Evolutionary conservation across 2,888 invertebrate genomes (phyloP).

Genomic region (Bembecia ichneumoniformis): DNA sequence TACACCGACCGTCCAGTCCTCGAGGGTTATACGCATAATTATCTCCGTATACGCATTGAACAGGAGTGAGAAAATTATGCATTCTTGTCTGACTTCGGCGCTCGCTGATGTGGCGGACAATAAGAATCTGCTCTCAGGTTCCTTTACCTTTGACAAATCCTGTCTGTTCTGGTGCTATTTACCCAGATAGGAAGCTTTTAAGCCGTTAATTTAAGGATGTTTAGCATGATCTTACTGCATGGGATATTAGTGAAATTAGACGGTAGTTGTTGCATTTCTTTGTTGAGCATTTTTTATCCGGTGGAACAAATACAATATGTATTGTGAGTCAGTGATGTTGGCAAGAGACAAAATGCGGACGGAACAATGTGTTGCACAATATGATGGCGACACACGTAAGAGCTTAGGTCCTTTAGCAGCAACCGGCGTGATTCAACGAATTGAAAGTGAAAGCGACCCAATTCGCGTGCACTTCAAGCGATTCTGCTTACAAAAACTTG

Average conservation of each 20-base stretch:
- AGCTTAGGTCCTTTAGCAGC: constrained; percentile 49
- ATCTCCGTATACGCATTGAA: constrained; percentile 10
- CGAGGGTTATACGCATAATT: constrained; percentile 6
- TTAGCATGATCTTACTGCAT: constrained; percentile 10
- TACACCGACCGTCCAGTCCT: constrained; percentile 4
- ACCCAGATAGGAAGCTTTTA: constrained; percentile 5
- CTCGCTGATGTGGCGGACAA: constrained; percentile 6
- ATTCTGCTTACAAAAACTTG: too few species aligned
- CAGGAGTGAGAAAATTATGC: constrained; percentile 7
- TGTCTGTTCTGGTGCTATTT: constrained; percentile 8
- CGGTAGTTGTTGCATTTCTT: too few species aligned
- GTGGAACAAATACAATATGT: too few species aligned
- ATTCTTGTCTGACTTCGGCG: constrained; percentile 7
- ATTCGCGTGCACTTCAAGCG: constrained; percentile 29
- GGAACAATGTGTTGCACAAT: constrained; percentile 47
- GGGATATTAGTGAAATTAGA: too few species aligned
- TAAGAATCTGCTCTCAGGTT: constrained; percentile 10
- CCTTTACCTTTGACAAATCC: constrained; percentile 12
- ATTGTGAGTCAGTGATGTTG: constrained; percentile 30
- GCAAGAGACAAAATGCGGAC: constrained; percentile 29
- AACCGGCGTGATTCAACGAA: constrained; percentile 41
- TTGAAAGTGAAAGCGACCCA: constrained; percentile 61
- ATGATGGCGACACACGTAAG: constrained; percentile 27
- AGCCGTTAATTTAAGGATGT: constrained; percentile 8
- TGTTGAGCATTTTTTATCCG: too few species aligned